Base-by-base conservation (phyloP, 64 coral and sea anemone genomes). In the Porites australiensis region DNA sequence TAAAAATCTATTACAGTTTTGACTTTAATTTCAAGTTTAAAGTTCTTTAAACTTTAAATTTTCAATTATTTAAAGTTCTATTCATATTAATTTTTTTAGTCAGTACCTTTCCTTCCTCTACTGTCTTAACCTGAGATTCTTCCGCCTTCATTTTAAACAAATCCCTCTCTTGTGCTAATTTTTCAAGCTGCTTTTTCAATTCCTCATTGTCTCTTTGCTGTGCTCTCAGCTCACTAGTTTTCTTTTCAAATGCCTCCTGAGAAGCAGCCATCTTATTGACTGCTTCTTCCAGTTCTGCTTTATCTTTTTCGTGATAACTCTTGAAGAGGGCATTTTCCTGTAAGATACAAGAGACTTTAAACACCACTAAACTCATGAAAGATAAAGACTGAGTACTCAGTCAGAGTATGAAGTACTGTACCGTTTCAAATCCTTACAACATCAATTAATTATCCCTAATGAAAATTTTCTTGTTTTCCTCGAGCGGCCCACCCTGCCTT, bases 161-260 rank as follows among this genome's bases (percentile, higher is more conserved):
- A 63, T 81, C 78, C 21, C 57, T 81, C 19, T 81, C 58, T 9
- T 81, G 78, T 27, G 20, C 44, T 12, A 81, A 4, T 18, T 81
- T 5, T 15, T 81, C 13, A 58, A 81, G 55, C 10, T 81, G 78
- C 13, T 81, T 81, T 81, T 19, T 43, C 44, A 81, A 18, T 6
- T 27, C 78, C 44, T 4, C 13, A 45, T 13, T 81, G 10, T 81
- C 78, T 16, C 21, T 81, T 5, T 62, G 57, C 58, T 81, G 78
- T 45, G 60, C n/a, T 8, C 37, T 81, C 3, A 81, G 78, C 57
- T 62, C 13, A 2, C 55, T 27, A 44, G 21, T 62, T 81, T 81
- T 27, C n/a, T 81, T 62, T 3, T 14, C 6, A 5, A 62, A 23
- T 62, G 44, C 37, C 45, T 13, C 27, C 22, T 81, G 78, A 62